Percentiles rank a stretch among this genome's conserved stretches.
Conservation (phyloP, 2,797 vertebrate genomes). For the Morus bassanus region DNA sequence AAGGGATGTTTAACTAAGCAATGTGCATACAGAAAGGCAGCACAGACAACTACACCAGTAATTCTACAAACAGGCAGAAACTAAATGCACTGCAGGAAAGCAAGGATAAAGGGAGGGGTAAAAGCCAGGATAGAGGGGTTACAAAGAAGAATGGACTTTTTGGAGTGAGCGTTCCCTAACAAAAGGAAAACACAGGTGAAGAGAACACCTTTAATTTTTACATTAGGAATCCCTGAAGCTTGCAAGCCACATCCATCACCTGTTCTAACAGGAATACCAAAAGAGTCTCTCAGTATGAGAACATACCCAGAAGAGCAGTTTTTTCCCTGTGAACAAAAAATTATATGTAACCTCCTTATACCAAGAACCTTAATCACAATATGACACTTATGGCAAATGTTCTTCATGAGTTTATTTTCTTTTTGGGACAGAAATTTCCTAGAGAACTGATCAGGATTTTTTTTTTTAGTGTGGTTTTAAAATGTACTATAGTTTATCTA, state of each 20-base stretch:
- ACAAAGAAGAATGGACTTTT: neutral
- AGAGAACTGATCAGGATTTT: neutral
- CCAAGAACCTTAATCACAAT: neutral
- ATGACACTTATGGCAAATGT: neutral
- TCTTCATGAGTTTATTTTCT: neutral
- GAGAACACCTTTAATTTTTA: neutral
- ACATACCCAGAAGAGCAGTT: neutral
- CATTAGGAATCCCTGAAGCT: neutral
- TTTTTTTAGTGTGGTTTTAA: neutral
- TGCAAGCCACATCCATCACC: neutral
- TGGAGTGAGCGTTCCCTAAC: neutral
- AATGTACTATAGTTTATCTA: neutral
- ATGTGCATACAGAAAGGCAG: neutral
- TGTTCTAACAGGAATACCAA: neutral
- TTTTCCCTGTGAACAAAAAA: neutral
- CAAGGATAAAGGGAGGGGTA: neutral
- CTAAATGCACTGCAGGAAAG: neutral
- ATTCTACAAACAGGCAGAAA: neutral
- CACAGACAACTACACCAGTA: neutral
- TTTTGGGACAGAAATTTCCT: neutral
- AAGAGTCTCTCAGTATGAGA: neutral
- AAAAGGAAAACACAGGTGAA: neutral
- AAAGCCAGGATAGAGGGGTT: neutral
- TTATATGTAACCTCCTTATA: neutral
- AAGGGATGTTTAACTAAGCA: neutral